Evolutionary conservation across 2,888 invertebrate species (phyloP).

Genomic region (Dynastes tityus): DNA sequence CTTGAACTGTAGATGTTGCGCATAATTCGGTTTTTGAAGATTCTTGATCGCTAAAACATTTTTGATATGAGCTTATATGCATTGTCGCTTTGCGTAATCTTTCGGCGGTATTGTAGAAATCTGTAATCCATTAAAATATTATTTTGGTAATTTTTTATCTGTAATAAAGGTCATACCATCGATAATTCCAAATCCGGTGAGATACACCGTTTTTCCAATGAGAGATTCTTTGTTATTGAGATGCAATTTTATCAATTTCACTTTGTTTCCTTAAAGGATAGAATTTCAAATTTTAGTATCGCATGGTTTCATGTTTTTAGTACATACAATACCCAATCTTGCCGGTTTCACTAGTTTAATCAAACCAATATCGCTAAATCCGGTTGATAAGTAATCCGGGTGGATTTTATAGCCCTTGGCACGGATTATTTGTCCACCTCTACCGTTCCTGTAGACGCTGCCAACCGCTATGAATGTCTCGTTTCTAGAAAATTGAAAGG

Average conservation of each 20-base stretch:
- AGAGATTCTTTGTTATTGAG: conserved; percentile 63
- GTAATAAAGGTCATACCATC: conserved; percentile 62
- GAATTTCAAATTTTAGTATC: conserved; percentile 6
- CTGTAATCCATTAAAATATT: conserved; percentile 54
- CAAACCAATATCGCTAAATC: conserved; percentile 65
- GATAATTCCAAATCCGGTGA: conserved; percentile 68
- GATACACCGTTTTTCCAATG: conserved; percentile 64
- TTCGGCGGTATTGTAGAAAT: conserved; percentile 64
- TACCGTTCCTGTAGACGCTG: conserved; percentile 64
- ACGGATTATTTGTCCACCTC: conserved; percentile 63
- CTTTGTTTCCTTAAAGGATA: conserved; percentile 59
- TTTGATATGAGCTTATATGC: conserved; percentile 63
- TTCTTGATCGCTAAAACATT: conserved; percentile 62
- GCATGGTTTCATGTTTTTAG: background rate
- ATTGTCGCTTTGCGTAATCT: conserved; percentile 65
- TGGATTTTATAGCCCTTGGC: conserved; percentile 63
- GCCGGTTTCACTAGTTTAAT: conserved; percentile 62
- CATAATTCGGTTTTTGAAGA: conserved; percentile 62
- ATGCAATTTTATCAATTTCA: conserved; percentile 65
- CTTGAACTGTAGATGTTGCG: conserved; percentile 65
- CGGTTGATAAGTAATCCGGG: conserved; percentile 63
- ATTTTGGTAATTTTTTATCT: background rate
- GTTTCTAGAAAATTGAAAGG: conserved; percentile 59
- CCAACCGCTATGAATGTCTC: conserved; percentile 64
- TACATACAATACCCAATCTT: conserved; percentile 59